Conservation (phyloP, 1,140 invertebrate genomes). For the Drosophila pachea region DNA sequence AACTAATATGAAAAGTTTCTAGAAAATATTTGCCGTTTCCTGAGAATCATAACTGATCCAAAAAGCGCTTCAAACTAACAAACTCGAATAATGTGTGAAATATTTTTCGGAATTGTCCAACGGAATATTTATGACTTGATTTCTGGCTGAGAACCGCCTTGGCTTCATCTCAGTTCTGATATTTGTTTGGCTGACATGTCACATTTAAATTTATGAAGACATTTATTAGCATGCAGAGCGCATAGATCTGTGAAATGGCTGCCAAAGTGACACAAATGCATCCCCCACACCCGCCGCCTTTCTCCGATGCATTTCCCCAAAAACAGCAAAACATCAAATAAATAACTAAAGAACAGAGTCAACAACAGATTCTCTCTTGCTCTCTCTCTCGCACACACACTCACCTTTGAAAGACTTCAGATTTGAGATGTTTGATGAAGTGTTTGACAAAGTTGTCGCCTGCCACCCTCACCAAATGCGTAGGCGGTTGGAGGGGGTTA, state of each 20-base stretch:
- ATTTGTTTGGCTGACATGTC: slow-evolving; percentile 53
- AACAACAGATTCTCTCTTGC: slow-evolving; percentile 13
- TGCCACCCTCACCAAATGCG: slow-evolving; percentile 18
- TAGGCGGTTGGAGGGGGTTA: slow-evolving; percentile 29
- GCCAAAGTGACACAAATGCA: slow-evolving; percentile 64
- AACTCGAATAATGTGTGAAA: slow-evolving; percentile 47
- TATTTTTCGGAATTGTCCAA: slow-evolving; percentile 52
- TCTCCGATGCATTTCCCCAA: slow-evolving; percentile 27
- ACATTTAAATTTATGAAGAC: slow-evolving; percentile 65
- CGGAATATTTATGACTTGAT: slow-evolving; percentile 65
- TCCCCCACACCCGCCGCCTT: slow-evolving; percentile 7
- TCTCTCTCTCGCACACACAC: slow-evolving; percentile 28
- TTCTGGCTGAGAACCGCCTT: slow-evolving; percentile 28
- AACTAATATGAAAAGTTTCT: too few relatives aligned
- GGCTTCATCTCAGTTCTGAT: slow-evolving; percentile 12
- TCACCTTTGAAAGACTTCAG: slow-evolving; percentile 41
- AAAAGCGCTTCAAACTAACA: slow-evolving; percentile 27
- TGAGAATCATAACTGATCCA: not conserved
- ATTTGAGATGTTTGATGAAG: slow-evolving; percentile 70
- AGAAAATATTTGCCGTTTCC: too few relatives aligned
- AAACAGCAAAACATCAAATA: slow-evolving; percentile 47
- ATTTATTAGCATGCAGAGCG: slow-evolving; percentile 67
- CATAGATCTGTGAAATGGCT: slow-evolving; percentile 68
- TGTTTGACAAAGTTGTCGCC: slow-evolving; percentile 72
- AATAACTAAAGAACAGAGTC: slow-evolving; percentile 38